Base-by-base conservation (phyloP, 92 coral and sea anemone genomes). In the Scolanthus callimorphus region DNA sequence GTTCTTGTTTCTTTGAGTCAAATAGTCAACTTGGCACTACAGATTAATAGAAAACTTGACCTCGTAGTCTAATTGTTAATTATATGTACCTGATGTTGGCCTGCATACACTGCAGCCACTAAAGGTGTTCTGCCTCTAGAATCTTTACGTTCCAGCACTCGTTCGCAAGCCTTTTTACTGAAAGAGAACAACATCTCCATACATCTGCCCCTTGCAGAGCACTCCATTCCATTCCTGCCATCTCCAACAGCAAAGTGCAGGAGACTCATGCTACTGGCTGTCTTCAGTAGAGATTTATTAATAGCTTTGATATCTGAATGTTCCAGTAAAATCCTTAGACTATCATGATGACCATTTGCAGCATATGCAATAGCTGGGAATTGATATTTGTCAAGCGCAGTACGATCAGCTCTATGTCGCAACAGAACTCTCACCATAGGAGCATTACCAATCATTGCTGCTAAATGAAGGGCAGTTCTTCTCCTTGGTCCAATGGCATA, bases 281-380 rank as follows among this genome's bases (percentile, higher is more conserved):
- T 69, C 59, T 65, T 34, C 38, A 55, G 31, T 4, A 80, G 64
- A 8, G 53, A 47, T 53, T 69, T 83, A 27, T 78, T 69, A 12
- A 77, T 38, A 17, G 49, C 38, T 38, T 61, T 73, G 2, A 88
- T 51, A 53, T 79, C 69, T 8, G 92, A 38, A 30, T 62, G 68
- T 17, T 80, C 65, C 21, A 91, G 67, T 10, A 91, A 23, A 15
- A 76, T 51, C 47, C 41, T 61, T 34, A 91, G 57, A 37, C 96
- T 83, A 11, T 91, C 90, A 11, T 74, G 64, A 41, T 88, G 90
- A 9, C 97, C 96, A 73, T 77, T 67, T 3, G 83, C 67, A 20
- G 96, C 97, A 77, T 91, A 91, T 2, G 84, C 92, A 55, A 80
- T 53, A 2, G 97, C 78, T 9, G 89, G 83, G 46, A 91, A 62